phyloP scores from a whole-genome alignment of 2,797 vertebrate genomes.

The Melanotaenia trifasciata region DNA sequence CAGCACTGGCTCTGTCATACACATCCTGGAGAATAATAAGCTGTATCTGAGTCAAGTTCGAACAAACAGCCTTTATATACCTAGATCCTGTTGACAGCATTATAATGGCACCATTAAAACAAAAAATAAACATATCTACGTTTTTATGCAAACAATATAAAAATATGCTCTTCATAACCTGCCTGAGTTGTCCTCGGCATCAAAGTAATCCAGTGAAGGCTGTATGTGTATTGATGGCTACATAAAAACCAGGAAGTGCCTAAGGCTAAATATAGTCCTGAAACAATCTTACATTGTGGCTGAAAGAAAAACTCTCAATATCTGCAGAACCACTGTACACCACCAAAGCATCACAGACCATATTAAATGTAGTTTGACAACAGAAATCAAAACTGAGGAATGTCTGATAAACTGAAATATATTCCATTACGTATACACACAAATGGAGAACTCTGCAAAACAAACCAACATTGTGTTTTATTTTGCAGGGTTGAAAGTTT shows the following conservation, averaged over 20 bases:
- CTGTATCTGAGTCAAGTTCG: neutral
- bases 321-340: neutral
- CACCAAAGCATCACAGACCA: neutral
- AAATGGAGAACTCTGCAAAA: neutral
- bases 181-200: neutral
- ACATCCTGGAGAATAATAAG: neutral
- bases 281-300: neutral
- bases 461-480: neutral
- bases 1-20: neutral
- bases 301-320: neutral
- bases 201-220: neutral
- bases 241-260: neutral
- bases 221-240: neutral
- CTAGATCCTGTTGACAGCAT: neutral
- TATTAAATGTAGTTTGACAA: constrained; percentile 13
- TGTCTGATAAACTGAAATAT: neutral
- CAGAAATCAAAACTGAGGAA: constrained; percentile 2
- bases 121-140: neutral
- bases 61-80: neutral
- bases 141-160: neutral
- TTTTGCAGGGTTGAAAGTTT: constrained; percentile 19
- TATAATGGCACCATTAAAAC: neutral
- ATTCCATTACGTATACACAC: too few species aligned
- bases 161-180: neutral
- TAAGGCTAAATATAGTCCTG: neutral